Conservation (phyloP, 2,888 invertebrate genomes). For the Lasioglossum oenotherae region DNA sequence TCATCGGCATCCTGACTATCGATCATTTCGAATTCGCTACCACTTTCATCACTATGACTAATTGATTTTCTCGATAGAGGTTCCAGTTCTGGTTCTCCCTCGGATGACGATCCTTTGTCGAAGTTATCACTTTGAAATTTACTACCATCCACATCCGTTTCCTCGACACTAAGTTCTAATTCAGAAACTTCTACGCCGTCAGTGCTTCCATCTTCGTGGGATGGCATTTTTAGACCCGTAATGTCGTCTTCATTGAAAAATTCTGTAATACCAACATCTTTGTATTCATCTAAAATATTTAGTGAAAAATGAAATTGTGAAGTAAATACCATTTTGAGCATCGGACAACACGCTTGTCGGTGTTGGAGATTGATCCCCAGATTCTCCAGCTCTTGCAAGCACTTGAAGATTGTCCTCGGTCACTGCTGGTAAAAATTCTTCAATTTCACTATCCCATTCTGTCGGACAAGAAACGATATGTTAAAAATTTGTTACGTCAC, state of each 20-base stretch:
- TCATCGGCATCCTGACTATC: conserved; percentile 78
- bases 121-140: conserved; percentile 82
- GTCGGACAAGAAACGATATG: background rate
- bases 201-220: conserved; percentile 82
- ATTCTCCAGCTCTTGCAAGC: conserved; percentile 82
- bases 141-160: conserved; percentile 78
- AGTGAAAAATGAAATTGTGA: background rate
- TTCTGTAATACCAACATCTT: conserved; percentile 68
- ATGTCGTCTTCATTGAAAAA: conserved; percentile 81
- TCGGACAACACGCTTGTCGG: conserved; percentile 76
- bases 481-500: background rate
- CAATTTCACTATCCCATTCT: conserved; percentile 84
- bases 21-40: conserved; percentile 83
- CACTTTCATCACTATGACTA: conserved; percentile 79
- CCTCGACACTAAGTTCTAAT: conserved; percentile 79
- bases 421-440: conserved; percentile 83
- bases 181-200: conserved; percentile 82
- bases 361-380: conserved; percentile 81
- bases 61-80: conserved; percentile 71
- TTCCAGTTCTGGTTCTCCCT: conserved; percentile 78
- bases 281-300: background rate
- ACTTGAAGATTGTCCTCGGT: conserved; percentile 82
- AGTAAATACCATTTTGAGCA: conserved; percentile 74
- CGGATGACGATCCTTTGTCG: conserved; percentile 80
- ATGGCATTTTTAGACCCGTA: conserved; percentile 80